Conservation (phyloP, 2,113 vertebrate species). For the Mus musculus region GRCm39 chr2:79587501-79588000, state of each 20-base stretch:
- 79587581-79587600: no score
- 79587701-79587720: background rate
- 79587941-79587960: background rate
- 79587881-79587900: background rate
- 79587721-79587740: background rate
- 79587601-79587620: no score
- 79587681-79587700: background rate
- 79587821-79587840: background rate
- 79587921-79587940: background rate
- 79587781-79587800: background rate
- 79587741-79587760: background rate
- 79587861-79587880: background rate
- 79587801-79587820: background rate
- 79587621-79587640: no score
- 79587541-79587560: no score
- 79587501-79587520: no score
- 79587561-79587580: no score
- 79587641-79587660: background rate
- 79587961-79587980: background rate
- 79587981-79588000: background rate
- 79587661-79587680: background rate
- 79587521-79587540: no score
- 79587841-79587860: background rate
- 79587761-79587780: background rate
- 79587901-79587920: background rate